Percentiles rank a stretch among this genome's conserved stretches.
Conservation (phyloP, 92 coral and sea anemone species). For the Parazoanthus darwini region DNA sequence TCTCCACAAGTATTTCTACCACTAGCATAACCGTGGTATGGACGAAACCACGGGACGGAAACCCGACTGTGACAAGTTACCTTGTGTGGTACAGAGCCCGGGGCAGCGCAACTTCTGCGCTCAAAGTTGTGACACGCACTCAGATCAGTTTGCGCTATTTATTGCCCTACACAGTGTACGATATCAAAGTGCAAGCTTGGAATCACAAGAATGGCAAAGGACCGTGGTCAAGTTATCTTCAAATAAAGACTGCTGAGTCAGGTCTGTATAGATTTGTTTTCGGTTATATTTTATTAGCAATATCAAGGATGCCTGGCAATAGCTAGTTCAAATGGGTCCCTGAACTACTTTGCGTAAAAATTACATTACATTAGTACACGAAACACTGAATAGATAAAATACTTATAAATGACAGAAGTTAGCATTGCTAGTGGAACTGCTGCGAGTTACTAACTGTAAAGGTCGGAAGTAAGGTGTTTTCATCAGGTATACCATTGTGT, state of each 20-base stretch:
- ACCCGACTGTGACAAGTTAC: conserved; percentile 45
- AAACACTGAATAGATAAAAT: too few species aligned
- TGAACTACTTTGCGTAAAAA: too few species aligned
- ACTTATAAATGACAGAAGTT: too few species aligned
- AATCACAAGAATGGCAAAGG: conserved; percentile 52
- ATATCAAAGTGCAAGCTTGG: conserved; percentile 53
- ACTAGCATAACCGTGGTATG: conserved; percentile 46
- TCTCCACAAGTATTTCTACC: neutral
- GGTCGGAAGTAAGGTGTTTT: too few species aligned
- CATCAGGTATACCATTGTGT: too few species aligned
- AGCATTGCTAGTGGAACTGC: too few species aligned
- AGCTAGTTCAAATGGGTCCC: too few species aligned
- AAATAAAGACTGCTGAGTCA: conserved; percentile 57
- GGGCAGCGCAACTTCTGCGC: neutral
- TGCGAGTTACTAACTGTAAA: too few species aligned
- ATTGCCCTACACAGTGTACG: conserved; percentile 59
- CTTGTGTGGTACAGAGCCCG: conserved; percentile 52
- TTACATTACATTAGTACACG: too few species aligned
- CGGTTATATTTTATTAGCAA: too few species aligned
- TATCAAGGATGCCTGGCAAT: too few species aligned
- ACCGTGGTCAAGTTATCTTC: conserved; percentile 38
- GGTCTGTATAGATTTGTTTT: conserved; percentile 26
- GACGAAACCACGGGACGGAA: conserved; percentile 59
- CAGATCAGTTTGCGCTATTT: conserved; percentile 38
- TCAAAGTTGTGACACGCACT: conserved; percentile 37